phyloP scores from a whole-genome alignment of 2,113 vertebrate species.

The Plecotus auritus region DNA sequence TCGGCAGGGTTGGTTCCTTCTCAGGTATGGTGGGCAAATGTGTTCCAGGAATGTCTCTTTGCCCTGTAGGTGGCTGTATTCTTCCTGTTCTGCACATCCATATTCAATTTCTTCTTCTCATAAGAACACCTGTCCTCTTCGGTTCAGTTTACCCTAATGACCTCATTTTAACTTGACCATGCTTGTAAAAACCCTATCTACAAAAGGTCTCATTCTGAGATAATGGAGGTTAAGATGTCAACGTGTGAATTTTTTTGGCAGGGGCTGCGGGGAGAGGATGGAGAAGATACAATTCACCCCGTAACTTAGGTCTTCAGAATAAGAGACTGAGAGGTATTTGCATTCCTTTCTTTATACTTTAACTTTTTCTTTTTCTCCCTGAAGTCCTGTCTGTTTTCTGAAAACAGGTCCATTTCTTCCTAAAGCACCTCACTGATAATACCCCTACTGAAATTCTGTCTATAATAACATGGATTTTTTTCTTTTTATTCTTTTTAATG shows the following conservation, averaged over 20 bases:
- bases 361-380: background rate
- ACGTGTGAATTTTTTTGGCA: no score
- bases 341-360: background rate
- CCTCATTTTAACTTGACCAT: background rate
- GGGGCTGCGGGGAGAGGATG: fast-evolving
- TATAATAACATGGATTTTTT: background rate
- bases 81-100: background rate
- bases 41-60: background rate
- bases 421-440: fast-evolving
- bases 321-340: background rate
- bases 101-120: background rate
- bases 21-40: background rate
- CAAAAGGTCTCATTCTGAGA: background rate
- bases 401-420: background rate
- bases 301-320: background rate
- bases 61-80: background rate
- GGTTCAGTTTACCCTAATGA: background rate
- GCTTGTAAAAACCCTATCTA: background rate
- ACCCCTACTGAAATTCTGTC: background rate
- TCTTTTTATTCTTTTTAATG: background rate
- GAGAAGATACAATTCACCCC: background rate
- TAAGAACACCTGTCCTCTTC: background rate
- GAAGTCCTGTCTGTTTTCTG: background rate
- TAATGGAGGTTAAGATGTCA: background rate
- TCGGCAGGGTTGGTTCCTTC: background rate